Evolutionary conservation across 1,140 invertebrate species (phyloP).

Genomic region (Ostrea denselamellosa): DNA sequence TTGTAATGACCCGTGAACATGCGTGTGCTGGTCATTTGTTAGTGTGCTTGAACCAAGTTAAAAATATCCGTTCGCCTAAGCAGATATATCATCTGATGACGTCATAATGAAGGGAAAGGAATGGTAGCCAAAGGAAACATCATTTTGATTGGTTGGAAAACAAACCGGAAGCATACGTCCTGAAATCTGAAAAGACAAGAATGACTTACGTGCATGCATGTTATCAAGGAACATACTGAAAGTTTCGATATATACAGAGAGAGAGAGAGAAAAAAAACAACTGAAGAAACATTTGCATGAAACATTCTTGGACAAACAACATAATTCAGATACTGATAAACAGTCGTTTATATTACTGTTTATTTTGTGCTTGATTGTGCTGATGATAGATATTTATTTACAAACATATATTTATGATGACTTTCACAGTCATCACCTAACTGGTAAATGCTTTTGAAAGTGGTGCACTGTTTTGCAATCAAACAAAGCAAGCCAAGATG

Average conservation of each 20-base stretch:
- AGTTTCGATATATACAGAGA: not conserved
- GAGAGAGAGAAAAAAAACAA: not conserved
- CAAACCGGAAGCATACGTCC: constrained; percentile 38
- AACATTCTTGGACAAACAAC: not conserved
- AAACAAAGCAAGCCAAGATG: constrained; percentile 22
- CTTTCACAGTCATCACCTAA: not conserved
- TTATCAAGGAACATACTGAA: not conserved
- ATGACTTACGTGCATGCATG: constrained; percentile 22
- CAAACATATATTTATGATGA: not conserved
- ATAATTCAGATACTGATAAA: not conserved
- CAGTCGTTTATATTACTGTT: not conserved
- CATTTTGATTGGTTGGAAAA: constrained; percentile 36
- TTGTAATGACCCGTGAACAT: constrained; percentile 4
- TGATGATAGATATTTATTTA: not conserved
- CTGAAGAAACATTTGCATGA: not conserved
- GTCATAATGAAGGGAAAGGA: constrained; percentile 28
- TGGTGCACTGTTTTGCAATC: not conserved
- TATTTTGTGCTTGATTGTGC: not conserved
- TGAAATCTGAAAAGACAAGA: constrained; percentile 36
- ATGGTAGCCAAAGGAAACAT: constrained; percentile 11
- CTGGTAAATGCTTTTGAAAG: not conserved
- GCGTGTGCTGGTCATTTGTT: constrained; percentile 19
- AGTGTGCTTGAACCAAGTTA: constrained; percentile 33
- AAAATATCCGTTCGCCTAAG: constrained; percentile 27
- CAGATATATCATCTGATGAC: constrained; percentile 32